A percentile compares a stretch with the other conserved stretches of the same genome.
Evolutionary conservation across 1,140 invertebrate genomes (phyloP).

Genomic region (Armadillidium nasatum): DNA sequence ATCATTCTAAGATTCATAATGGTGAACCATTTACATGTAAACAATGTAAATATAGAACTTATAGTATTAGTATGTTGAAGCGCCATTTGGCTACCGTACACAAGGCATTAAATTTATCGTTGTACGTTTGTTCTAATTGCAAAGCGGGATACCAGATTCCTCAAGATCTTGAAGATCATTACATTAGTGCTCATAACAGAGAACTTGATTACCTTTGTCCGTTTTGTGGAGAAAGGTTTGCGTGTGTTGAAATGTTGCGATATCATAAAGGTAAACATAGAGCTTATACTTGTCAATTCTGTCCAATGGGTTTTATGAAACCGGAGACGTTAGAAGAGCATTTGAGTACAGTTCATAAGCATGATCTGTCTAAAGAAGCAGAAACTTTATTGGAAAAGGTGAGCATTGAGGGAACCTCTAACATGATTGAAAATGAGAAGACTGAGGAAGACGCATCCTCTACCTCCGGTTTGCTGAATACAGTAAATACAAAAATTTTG

Average conservation of each 20-base stretch:
- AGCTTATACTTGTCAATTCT: conserved; percentile 36
- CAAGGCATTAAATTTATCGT: not conserved
- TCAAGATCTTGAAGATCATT: conserved; percentile 8
- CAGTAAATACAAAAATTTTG: conserved; percentile 23
- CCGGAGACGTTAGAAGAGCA: conserved; percentile 37
- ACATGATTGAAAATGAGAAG: not conserved
- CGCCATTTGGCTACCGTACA: not conserved
- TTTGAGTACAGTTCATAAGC: conserved; percentile 31
- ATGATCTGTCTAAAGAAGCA: conserved; percentile 26
- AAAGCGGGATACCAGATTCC: not conserved
- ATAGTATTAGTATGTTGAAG: not conserved
- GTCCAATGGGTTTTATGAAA: conserved; percentile 42
- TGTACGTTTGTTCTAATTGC: not conserved
- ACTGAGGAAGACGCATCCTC: not conserved
- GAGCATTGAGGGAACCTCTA: not conserved
- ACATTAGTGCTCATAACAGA: not conserved
- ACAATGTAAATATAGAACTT: not conserved
- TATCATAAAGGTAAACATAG: conserved; percentile 37
- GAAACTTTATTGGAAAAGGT: conserved; percentile 4
- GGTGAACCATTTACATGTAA: not conserved
- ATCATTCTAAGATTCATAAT: not conserved
- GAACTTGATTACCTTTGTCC: not conserved
- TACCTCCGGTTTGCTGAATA: not conserved
- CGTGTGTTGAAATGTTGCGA: conserved; percentile 34
- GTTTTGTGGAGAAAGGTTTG: conserved; percentile 40